Evolutionary conservation across 2,888 invertebrate species (phyloP).

Genomic region (Atethmia centrago): DNA sequence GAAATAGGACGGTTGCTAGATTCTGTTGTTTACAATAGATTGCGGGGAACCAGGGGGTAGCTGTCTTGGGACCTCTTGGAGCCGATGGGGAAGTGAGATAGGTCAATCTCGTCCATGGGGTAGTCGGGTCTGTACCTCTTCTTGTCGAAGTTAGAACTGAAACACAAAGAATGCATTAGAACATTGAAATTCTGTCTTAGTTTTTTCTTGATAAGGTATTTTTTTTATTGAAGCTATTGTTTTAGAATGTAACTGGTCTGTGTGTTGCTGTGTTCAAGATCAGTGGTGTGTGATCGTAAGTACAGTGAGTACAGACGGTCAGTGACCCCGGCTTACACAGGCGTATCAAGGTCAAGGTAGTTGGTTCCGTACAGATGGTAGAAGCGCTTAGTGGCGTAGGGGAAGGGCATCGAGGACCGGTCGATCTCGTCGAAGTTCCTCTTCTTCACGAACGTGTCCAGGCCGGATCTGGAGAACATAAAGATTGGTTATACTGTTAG

Average conservation of each 20-base stretch:
- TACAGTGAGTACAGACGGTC: slow-evolving; percentile 29
- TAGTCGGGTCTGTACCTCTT: slow-evolving; percentile 84
- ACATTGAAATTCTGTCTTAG: not conserved
- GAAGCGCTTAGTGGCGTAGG: slow-evolving; percentile 88
- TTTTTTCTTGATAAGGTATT: not conserved
- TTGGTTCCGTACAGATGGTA: slow-evolving; percentile 90
- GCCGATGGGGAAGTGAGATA: slow-evolving; percentile 86
- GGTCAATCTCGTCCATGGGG: slow-evolving; percentile 88
- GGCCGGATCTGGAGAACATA: slow-evolving; percentile 80
- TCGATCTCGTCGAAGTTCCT: slow-evolving; percentile 92
- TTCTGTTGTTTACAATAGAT: slow-evolving; percentile 59
- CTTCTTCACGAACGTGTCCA: slow-evolving; percentile 89
- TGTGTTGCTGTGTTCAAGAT: slow-evolving; percentile 15
- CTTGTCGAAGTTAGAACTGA: slow-evolving; percentile 77
- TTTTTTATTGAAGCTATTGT: slow-evolving; percentile 3
- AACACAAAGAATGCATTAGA: slow-evolving; percentile 46
- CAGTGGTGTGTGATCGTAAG: slow-evolving; percentile 22
- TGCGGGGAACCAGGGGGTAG: slow-evolving; percentile 63
- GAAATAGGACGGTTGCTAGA: slow-evolving; percentile 42
- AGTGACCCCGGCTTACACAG: slow-evolving; percentile 75
- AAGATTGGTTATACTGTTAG: not conserved
- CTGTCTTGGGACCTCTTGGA: slow-evolving; percentile 79
- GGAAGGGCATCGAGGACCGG: slow-evolving; percentile 87
- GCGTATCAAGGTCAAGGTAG: slow-evolving; percentile 78
- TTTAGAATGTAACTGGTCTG: not conserved